Evolutionary conservation across 2,113 vertebrate genomes (phyloP).

Genomic region (Tachycineta bicolor): DNA sequence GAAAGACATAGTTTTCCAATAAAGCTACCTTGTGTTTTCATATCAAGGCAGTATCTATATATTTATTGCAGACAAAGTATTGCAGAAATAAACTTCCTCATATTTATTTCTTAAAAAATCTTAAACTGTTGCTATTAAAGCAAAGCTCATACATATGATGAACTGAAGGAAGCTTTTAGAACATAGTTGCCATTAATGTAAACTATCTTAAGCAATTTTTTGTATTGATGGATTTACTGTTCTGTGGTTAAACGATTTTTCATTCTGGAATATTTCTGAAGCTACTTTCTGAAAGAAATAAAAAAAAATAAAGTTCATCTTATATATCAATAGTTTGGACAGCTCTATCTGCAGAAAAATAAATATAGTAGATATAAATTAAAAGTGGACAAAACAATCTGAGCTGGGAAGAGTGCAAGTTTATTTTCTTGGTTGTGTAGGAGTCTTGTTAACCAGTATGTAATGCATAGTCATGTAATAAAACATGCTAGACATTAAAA

Average conservation of each 20-base stretch:
- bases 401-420: background rate
- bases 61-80: background rate
- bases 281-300: background rate
- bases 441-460: slow-evolving; percentile 38
- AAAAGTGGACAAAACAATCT: background rate
- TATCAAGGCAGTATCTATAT: background rate
- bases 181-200: background rate
- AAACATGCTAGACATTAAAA: slow-evolving; percentile 68
- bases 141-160: background rate
- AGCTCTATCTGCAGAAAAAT: background rate
- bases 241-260: background rate
- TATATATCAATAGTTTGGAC: background rate
- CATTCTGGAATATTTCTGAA: background rate
- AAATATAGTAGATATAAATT: background rate
- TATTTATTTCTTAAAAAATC: background rate
- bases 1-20: slow-evolving; percentile 27
- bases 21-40: background rate
- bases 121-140: background rate
- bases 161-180: background rate
- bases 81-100: background rate
- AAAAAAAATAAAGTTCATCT: background rate
- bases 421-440: slow-evolving; percentile 48
- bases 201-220: background rate
- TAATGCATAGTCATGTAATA: slow-evolving; percentile 44
- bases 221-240: background rate